These are phyloP conservation scores for Drosophila bocqueti DNA, from an alignment of 1,140 invertebrate genomes.

Conservation along the genomic window DNA sequence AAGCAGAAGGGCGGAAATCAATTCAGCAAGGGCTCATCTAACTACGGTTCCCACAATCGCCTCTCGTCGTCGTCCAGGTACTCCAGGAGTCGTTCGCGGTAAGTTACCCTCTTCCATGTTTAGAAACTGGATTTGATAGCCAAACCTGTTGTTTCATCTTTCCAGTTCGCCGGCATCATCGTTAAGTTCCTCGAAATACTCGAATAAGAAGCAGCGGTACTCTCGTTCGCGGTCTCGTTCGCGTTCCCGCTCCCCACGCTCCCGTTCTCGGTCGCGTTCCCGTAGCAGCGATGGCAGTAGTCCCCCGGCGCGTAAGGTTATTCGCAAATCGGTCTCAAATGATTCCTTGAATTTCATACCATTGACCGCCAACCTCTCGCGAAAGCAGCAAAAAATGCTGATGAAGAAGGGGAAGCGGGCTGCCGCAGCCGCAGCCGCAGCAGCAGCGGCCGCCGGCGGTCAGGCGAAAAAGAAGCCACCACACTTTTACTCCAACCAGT, in stretches of 20 bases:
- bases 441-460: conserved; percentile 8
- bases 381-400: conserved; percentile 74
- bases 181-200: conserved; percentile 70
- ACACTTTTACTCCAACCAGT: conserved; percentile 88
- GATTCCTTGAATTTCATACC: conserved; percentile 75
- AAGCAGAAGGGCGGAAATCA: conserved; percentile 64
- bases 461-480: conserved; percentile 86
- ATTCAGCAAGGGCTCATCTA: conserved; percentile 55
- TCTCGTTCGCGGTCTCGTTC: conserved; percentile 69
- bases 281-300: conserved; percentile 60
- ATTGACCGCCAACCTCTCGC: conserved; percentile 64
- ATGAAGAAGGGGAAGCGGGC: conserved; percentile 85
- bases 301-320: conserved; percentile 72
- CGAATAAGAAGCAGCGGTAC: conserved; percentile 68
- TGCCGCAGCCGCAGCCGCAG: conserved; percentile 48
- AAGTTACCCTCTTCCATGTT: conserved; percentile 14
- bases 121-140: not conserved
- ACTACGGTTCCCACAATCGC: conserved; percentile 43
- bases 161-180: conserved; percentile 56
- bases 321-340: conserved; percentile 65
- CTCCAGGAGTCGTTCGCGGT: conserved; percentile 80
- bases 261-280: conserved; percentile 68
- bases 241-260: conserved; percentile 58
- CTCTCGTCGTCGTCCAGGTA: conserved; percentile 50
- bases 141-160: conserved; percentile 16